Conservation (phyloP, 2,888 invertebrate genomes). For the Oscheius onirici region DNA sequence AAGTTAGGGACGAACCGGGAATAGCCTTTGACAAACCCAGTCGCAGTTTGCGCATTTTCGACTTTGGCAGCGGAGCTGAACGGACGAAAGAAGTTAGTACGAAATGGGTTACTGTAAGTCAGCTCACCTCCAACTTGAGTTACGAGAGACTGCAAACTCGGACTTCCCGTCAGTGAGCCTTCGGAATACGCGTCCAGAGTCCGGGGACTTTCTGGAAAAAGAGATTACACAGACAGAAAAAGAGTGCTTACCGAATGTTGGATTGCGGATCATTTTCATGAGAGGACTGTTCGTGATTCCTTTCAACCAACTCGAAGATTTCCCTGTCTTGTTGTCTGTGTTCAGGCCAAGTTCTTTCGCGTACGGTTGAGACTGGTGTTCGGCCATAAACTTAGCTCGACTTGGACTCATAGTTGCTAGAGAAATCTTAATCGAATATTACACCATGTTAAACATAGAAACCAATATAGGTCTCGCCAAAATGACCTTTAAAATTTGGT, state of each 20-base stretch:
- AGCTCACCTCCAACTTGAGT: slow-evolving; percentile 42
- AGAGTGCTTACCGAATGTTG: slow-evolving; percentile 47
- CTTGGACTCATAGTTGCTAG: slow-evolving; percentile 61
- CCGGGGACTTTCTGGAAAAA: slow-evolving; percentile 25
- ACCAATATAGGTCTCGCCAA: too few relatives aligned
- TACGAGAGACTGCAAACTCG: slow-evolving; percentile 64
- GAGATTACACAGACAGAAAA: neutral
- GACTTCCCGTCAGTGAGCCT: slow-evolving; percentile 31
- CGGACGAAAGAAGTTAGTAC: neutral
- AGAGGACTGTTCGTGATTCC: slow-evolving; percentile 65
- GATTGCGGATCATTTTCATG: slow-evolving; percentile 62
- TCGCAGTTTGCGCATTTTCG: slow-evolving; percentile 62
- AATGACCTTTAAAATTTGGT: too few relatives aligned
- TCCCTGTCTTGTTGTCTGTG: slow-evolving; percentile 35
- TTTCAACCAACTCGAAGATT: slow-evolving; percentile 56
- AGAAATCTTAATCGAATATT: slow-evolving; percentile 16
- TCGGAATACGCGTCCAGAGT: slow-evolving; percentile 14
- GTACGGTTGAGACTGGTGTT: slow-evolving; percentile 60
- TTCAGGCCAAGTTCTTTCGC: slow-evolving; percentile 44
- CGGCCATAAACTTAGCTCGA: slow-evolving; percentile 64
- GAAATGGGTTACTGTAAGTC: neutral
- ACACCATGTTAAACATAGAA: too few relatives aligned
- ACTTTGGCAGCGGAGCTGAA: slow-evolving; percentile 27
- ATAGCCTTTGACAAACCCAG: neutral
- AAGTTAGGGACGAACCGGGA: neutral